These are phyloP conservation scores for Helleia helle DNA, from an alignment of 2,888 invertebrate species.

Conservation along the genomic window DNA sequence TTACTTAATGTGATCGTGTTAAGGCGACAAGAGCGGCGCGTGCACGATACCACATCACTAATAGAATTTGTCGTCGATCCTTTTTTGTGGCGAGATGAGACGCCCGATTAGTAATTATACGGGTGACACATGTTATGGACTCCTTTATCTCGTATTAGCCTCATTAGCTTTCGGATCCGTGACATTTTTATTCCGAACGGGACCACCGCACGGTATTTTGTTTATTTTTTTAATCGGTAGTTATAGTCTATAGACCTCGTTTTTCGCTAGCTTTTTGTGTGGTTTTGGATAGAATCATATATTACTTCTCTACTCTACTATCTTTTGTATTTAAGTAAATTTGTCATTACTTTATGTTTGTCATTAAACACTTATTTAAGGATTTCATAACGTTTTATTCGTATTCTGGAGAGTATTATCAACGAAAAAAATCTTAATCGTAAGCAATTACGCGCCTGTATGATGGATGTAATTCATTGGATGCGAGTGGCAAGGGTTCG, in stretches of 20 bases:
- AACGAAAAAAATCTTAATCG: too few relatives aligned
- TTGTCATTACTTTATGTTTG: too few relatives aligned
- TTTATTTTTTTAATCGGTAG: slow-evolving; percentile 21
- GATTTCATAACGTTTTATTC: too few relatives aligned
- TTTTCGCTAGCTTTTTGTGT: too few relatives aligned
- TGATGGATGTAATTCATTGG: too few relatives aligned
- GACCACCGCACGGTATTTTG: slow-evolving; percentile 20
- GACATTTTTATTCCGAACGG: slow-evolving; percentile 38
- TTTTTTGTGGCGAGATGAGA: slow-evolving; percentile 62
- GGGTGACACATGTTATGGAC: slow-evolving; percentile 62
- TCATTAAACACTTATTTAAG: too few relatives aligned
- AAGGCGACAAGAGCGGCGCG: slow-evolving; percentile 22
- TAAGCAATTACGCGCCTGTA: too few relatives aligned
- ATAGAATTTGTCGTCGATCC: slow-evolving; percentile 53
- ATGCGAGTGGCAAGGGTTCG: too few relatives aligned
- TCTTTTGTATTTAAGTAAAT: too few relatives aligned
- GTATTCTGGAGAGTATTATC: too few relatives aligned
- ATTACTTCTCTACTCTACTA: too few relatives aligned
- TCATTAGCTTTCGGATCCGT: slow-evolving; percentile 41
- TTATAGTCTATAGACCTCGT: neutral
- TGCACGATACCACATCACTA: slow-evolving; percentile 51
- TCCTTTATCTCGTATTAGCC: slow-evolving; percentile 54
- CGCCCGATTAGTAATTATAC: slow-evolving; percentile 68
- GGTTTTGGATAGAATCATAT: too few relatives aligned
- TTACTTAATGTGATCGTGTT: neutral